A percentile compares a stretch with the other conserved stretches of the same genome.
Evolutionary conservation across 2,113 vertebrate species (phyloP).

Genomic region (Oenanthe oenanthe): DNA sequence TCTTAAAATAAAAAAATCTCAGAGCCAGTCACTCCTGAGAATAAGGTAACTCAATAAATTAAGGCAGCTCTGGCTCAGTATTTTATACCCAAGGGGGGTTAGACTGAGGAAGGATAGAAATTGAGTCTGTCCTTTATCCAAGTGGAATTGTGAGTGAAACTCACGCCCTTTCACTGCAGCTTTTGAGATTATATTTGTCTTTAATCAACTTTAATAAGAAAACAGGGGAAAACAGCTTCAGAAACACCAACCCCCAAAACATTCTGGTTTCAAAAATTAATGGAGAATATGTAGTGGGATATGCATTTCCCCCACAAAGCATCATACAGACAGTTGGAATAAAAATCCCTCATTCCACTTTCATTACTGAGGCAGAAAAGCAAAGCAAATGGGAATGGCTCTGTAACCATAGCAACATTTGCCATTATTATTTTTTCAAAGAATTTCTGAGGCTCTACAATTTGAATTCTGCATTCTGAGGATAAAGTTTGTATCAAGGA

Average conservation of each 20-base stretch:
- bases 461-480: constrained; percentile 36
- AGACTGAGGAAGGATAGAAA: neutral
- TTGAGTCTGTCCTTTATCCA: neutral
- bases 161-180: neutral
- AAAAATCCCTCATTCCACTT: constrained; percentile 19
- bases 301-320: neutral
- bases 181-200: neutral
- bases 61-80: neutral
- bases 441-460: neutral
- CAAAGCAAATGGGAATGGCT: constrained; percentile 33
- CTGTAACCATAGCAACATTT: constrained; percentile 60
- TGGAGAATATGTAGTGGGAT: neutral
- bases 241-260: neutral
- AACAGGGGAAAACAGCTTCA: neutral
- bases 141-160: neutral
- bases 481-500: neutral
- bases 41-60: neutral
- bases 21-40: neutral
- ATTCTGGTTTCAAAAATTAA: neutral
- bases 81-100: neutral
- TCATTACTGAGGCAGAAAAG: constrained; percentile 41
- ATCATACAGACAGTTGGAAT: neutral
- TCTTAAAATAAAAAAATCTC: neutral
- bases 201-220: neutral
- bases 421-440: constrained; percentile 11